Base-by-base conservation (phyloP, 2,888 invertebrate species). In the Lasioglossum morio region DNA sequence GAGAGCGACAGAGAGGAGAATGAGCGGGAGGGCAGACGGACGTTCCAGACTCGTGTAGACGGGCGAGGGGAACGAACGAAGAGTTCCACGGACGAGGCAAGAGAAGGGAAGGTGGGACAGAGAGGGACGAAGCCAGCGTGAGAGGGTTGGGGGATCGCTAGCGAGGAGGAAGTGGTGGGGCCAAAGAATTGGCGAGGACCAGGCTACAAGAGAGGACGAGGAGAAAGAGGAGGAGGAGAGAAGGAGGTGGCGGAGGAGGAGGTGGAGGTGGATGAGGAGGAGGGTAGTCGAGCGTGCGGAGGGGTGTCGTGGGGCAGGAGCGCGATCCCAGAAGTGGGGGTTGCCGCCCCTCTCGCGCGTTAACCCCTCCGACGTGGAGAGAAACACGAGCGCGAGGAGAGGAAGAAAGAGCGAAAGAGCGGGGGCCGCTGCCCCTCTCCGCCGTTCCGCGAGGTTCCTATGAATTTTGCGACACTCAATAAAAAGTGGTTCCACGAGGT, bases 401-500 rank as follows among this genome's bases (percentile, higher is more conserved):
- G 82, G 69, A 78, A 66, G 14, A 82, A 19, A 34, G 79, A 57
- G 72, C n/a, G 79, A 81, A 63, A 63, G 78, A 83, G 85, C 87
- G 85, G 76, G 89, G 88, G 88, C 94, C 90, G 81, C 78, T 78
- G 85, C 93, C 93, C 92, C 91, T 92, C 90, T 91, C 89, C 90
- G 63, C 90, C 90, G 93, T 94, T 95, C 85, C 89, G 89, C 89
- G 92, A 95, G 95, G 95, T 96, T 96, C 96, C 96, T 96, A 96
- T 96, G 96, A 96, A 96, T 96, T 95, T 96, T 96, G 96, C 96
- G 96, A 96, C 95, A 96, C 96, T 96, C 96, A 96, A 96, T 96
- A 96, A 96, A 96, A 96, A 96, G 96, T 96, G 96, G 96, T 96
- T 96, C 96, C 96, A 96, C 96, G 96, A 96, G 96, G 96, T 96